phyloP scores from a whole-genome alignment of 2,888 invertebrate species.

The Hylaea fasciaria region DNA sequence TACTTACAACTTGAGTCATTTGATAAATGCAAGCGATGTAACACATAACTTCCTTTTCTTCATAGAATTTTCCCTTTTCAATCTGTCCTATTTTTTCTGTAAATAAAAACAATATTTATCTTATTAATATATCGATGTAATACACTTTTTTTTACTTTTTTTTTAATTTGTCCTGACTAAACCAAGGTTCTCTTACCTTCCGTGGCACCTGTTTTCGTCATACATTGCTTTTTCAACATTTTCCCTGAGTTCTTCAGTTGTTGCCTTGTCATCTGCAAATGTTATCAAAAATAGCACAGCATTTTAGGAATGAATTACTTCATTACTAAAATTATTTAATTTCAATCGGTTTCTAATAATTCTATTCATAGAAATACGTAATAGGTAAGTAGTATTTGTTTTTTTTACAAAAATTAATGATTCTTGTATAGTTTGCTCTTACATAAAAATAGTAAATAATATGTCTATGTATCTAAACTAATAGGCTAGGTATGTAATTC shows the following conservation, averaged over 20 bases:
- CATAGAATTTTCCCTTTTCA: slow-evolving; percentile 72
- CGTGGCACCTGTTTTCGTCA: slow-evolving; percentile 82
- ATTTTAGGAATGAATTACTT: not conserved
- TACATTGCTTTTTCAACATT: slow-evolving; percentile 86
- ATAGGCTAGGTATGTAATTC: no score
- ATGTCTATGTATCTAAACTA: no score
- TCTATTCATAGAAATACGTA: no score
- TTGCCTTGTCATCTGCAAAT: slow-evolving; percentile 72
- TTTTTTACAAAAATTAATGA: no score
- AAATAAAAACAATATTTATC: slow-evolving; percentile 12
- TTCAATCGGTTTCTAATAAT: no score
- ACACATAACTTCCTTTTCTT: slow-evolving; percentile 75
- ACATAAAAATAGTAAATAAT: no score
- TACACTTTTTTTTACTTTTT: no score
- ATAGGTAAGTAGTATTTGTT: no score
- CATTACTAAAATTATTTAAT: no score
- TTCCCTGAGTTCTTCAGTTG: slow-evolving; percentile 86
- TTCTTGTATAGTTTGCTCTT: no score
- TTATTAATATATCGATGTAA: not conserved
- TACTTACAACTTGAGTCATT: slow-evolving; percentile 70
- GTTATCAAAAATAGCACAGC: not conserved
- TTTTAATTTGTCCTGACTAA: no score
- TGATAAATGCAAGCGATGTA: slow-evolving; percentile 77
- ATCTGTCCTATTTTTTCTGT: slow-evolving; percentile 70
- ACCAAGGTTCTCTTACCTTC: slow-evolving; percentile 49